Percentiles rank a stretch among this genome's conserved stretches.
These are phyloP conservation scores for Oryzias woworae DNA, from an alignment of 2,113 vertebrate species.

Conservation along the genomic window DNA sequence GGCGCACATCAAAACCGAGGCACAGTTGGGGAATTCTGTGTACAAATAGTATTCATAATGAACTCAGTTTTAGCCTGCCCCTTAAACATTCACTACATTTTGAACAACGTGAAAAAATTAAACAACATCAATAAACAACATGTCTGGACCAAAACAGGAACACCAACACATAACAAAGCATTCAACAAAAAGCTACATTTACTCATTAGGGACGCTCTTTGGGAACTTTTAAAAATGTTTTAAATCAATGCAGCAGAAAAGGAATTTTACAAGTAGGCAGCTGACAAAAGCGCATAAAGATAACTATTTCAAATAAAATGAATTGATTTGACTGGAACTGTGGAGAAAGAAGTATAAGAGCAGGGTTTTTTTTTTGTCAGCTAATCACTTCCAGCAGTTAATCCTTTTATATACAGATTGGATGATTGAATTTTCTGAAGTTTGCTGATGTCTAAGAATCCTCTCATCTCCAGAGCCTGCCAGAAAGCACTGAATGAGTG, in stretches of 20 bases:
- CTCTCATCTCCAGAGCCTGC: background rate
- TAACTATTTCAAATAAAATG: slow-evolving; percentile 44
- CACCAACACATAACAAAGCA: slow-evolving; percentile 3
- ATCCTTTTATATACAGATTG: too few relatives aligned
- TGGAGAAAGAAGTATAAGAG: background rate
- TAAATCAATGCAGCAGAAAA: slow-evolving; percentile 35
- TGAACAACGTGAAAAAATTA: too few relatives aligned
- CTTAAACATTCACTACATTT: too few relatives aligned
- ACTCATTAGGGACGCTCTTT: slow-evolving; percentile 30
- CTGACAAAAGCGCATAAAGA: slow-evolving; percentile 41
- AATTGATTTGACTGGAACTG: slow-evolving; percentile 19
- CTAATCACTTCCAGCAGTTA: too few relatives aligned
- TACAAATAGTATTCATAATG: too few relatives aligned
- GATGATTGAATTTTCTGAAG: background rate
- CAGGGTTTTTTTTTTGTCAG: background rate
- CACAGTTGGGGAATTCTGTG: too few relatives aligned
- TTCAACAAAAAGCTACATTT: slow-evolving; percentile 10
- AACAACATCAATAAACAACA: too few relatives aligned
- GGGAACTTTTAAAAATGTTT: slow-evolving; percentile 36
- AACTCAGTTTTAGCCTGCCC: too few relatives aligned
- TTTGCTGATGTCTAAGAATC: background rate
- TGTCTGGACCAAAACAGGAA: too few relatives aligned
- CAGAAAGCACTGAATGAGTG: background rate
- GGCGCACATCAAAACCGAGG: too few relatives aligned
- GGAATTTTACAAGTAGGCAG: slow-evolving; percentile 45